These are phyloP conservation scores for Hesperophylax magnus DNA, from an alignment of 1,140 invertebrate genomes.

Conservation along the genomic window DNA sequence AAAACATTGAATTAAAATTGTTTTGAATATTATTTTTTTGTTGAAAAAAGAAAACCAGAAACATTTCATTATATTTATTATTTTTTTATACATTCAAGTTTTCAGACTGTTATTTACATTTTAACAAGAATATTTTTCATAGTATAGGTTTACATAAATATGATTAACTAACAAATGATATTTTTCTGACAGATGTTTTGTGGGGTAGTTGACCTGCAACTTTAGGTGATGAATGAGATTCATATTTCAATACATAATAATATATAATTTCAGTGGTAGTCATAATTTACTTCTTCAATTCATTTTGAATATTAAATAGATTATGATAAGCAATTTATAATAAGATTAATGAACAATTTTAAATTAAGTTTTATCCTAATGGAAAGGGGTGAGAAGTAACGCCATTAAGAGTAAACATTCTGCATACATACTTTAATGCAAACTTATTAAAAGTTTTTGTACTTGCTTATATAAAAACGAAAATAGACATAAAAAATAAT, in stretches of 20 bases:
- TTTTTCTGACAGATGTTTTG: neutral
- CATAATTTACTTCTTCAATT: slow-evolving; percentile 21
- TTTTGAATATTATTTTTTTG: too few species aligned
- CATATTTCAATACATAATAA: slow-evolving; percentile 23
- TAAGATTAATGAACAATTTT: slow-evolving; percentile 30
- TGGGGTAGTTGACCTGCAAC: slow-evolving; percentile 25
- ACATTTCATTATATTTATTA: slow-evolving; percentile 42
- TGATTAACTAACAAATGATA: slow-evolving; percentile 13
- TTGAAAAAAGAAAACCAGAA: slow-evolving; percentile 2
- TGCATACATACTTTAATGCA: slow-evolving; percentile 35
- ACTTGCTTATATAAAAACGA: slow-evolving; percentile 24
- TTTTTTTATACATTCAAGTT: slow-evolving; percentile 41
- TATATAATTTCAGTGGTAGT: slow-evolving; percentile 16
- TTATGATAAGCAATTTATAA: slow-evolving; percentile 1
- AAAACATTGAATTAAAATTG: too few species aligned
- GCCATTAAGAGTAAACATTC: slow-evolving; percentile 43
- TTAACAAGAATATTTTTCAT: slow-evolving; percentile 29
- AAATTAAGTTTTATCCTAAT: neutral
- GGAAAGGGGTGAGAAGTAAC: neutral
- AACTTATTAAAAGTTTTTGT: slow-evolving; percentile 44
- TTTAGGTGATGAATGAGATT: slow-evolving; percentile 19
- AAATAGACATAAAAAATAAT: neutral
- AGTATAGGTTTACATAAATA: slow-evolving; percentile 23
- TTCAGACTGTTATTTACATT: slow-evolving; percentile 46
- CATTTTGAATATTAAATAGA: slow-evolving; percentile 4